Conservation (phyloP, 2,888 invertebrate genomes). For the Stenchaetothrips biformis region DNA sequence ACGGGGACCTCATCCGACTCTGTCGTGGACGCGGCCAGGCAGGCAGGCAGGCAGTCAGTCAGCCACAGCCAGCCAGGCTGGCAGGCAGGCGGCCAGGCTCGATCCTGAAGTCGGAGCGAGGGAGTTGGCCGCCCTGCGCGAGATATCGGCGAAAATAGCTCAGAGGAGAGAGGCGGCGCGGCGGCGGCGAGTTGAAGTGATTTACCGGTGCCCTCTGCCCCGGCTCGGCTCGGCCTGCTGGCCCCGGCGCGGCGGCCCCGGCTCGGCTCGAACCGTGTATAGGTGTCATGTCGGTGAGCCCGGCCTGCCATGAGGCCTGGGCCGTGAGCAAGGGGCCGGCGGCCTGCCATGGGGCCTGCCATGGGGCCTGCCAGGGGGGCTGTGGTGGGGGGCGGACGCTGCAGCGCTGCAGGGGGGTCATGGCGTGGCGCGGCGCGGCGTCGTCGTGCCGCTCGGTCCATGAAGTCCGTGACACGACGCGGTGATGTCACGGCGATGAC, state of each 20-base stretch:
- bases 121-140: not conserved
- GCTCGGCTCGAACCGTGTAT: not conserved
- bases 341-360: no score
- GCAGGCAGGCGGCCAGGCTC: no score
- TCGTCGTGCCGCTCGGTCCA: no score
- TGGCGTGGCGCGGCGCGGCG: no score
- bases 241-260: not conserved
- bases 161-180: not conserved
- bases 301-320: not conserved
- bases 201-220: constrained; percentile 12
- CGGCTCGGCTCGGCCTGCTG: not conserved
- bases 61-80: not conserved
- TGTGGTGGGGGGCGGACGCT: no score
- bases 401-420: no score
- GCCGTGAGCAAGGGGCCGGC: no score
- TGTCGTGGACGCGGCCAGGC: not conserved
- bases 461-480: no score
- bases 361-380: no score
- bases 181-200: not conserved
- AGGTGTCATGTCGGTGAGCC: not conserved
- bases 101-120: no score
- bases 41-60: not conserved
- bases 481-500: no score
- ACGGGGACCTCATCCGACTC: not conserved
- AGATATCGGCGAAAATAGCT: constrained; percentile 17